Conservation (phyloP, 1,140 invertebrate genomes). For the Ceratina japonica region DNA sequence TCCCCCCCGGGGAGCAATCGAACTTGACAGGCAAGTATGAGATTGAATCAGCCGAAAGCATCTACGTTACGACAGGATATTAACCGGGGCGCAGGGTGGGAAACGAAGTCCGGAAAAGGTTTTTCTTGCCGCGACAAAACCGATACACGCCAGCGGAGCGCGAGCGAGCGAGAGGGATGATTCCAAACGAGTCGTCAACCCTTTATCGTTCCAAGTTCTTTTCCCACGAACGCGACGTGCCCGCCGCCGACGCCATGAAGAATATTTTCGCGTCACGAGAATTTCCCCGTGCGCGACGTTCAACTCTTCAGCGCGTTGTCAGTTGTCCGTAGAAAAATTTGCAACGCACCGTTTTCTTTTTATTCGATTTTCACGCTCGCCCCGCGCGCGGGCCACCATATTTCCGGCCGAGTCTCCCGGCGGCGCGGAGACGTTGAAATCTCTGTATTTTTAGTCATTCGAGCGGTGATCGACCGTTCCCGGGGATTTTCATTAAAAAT, state of each 20-base stretch:
- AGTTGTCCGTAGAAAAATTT: constrained; percentile 13
- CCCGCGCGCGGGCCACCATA: no score
- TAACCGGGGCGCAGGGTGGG: constrained; percentile 39
- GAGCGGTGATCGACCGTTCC: neutral
- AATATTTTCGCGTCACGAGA: constrained; percentile 25
- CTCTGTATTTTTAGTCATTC: neutral
- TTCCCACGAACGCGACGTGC: neutral
- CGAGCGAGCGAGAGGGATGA: neutral
- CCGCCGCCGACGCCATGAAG: neutral
- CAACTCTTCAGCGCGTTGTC: constrained; percentile 21
- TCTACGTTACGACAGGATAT: constrained; percentile 42
- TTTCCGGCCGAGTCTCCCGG: no score
- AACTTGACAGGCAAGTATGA: constrained; percentile 45
- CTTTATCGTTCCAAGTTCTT: constrained; percentile 20
- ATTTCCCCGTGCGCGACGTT: constrained; percentile 14
- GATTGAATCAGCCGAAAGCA: constrained; percentile 41
- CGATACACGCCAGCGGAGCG: constrained; percentile 16
- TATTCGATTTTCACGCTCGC: neutral
- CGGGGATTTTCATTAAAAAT: constrained; percentile 6
- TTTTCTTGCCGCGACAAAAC: constrained; percentile 44
- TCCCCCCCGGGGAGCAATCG: constrained; percentile 10
- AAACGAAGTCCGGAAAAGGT: constrained; percentile 42
- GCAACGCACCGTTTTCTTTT: neutral
- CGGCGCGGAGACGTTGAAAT: neutral
- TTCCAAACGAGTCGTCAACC: constrained; percentile 37